Evolutionary conservation across 2,888 invertebrate genomes (phyloP).

Genomic region (Bombylius discolor): DNA sequence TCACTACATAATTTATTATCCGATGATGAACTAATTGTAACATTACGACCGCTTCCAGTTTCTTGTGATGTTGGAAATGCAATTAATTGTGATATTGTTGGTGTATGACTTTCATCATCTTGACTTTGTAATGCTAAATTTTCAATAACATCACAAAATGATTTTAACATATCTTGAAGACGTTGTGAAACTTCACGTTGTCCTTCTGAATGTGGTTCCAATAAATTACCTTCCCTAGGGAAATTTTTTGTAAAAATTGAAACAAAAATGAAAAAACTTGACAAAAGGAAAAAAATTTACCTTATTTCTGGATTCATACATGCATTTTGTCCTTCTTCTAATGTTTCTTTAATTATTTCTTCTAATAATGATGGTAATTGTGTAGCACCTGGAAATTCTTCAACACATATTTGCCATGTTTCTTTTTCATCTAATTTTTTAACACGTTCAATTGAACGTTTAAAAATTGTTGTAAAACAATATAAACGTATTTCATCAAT

Average conservation of each 20-base stretch:
- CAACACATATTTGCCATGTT: slow-evolving; percentile 76
- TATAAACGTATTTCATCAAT: slow-evolving; percentile 78
- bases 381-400: slow-evolving; percentile 76
- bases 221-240: slow-evolving; percentile 37
- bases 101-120: slow-evolving; percentile 42
- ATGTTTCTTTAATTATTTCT: slow-evolving; percentile 55
- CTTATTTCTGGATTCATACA: slow-evolving; percentile 57
- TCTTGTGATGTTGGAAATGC: slow-evolving; percentile 43
- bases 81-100: slow-evolving; percentile 49
- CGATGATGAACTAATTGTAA: slow-evolving; percentile 14
- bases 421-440: slow-evolving; percentile 58
- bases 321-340: slow-evolving; percentile 55
- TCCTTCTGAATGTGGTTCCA: slow-evolving; percentile 36
- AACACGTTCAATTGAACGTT: slow-evolving; percentile 69
- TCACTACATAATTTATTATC: slow-evolving; percentile 17
- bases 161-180: slow-evolving; percentile 47
- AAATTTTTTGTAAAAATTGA: slow-evolving; percentile 25
- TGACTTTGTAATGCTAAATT: slow-evolving; percentile 57
- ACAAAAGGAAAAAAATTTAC: slow-evolving; percentile 22
- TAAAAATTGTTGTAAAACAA: slow-evolving; percentile 73
- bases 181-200: slow-evolving; percentile 35
- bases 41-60: slow-evolving; percentile 17
- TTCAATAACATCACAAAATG: slow-evolving; percentile 55
- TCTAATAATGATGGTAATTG: slow-evolving; percentile 59
- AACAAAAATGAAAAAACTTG: too few relatives aligned